Base-by-base conservation (phyloP, 2,888 invertebrate species). In the Aporophyla nigra region DNA sequence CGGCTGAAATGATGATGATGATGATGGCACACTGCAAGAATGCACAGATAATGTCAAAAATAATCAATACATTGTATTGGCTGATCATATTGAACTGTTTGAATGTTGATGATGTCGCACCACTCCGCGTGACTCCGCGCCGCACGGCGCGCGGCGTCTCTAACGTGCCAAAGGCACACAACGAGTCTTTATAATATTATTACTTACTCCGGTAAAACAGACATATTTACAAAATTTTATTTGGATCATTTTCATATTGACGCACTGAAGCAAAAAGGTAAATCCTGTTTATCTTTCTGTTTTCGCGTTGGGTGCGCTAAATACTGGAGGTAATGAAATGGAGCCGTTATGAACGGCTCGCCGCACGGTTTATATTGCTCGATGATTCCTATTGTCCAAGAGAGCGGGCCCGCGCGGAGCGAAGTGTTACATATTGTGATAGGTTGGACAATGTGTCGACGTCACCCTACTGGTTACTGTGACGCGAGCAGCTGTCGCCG, bases 211-310 rank as follows among this genome's bases (percentile, higher is more conserved):
- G n/a, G 0, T 7, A 43, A 27, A 68, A 67, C 12, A 33, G 49
- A 49, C 24, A 43, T 51, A 58, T 73, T 51, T 24, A 21, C 24
- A 33, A 49, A 40, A 46, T 27, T 10, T 27, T 9, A 21, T 43
- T 27, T 51, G 5, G 49, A 59, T 43, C 21, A 16, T 27, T 71
- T 43, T 27, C 51, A 24, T 16, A 40, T 12, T 21, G n/a, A 43
- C 43, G 51, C 74, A 51, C 27, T 71, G 21, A 59, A 71, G 71
- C 51, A 59, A 51, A 68, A 74, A 74, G 12, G 27, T 71, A 43
- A n/a, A 59, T 61, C 43, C n/a, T 27, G 40, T 24, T 58, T 56
- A 33, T 68, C n/a, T 72, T 66, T 46, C 33, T 33, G 33, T 27
- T 49, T n/a, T 9, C 7, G 46, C 27, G 21, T n/a, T n/a, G 51